Conservation (phyloP, 2,888 invertebrate species). For the Macroteleia sp. region DNA sequence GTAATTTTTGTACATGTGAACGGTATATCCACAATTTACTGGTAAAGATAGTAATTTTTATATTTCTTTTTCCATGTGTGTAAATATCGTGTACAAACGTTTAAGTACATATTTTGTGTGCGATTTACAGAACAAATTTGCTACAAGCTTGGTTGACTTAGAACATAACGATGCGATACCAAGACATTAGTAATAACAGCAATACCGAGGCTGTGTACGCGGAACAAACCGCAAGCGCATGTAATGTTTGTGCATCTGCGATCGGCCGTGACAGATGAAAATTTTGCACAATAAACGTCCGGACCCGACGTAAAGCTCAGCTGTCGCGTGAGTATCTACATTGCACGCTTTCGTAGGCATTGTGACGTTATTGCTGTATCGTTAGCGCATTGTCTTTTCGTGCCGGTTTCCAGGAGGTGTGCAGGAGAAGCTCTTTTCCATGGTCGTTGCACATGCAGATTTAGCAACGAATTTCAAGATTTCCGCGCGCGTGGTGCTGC, state of each 20-base stretch:
- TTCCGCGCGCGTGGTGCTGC: conserved; percentile 54
- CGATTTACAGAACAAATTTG: conserved; percentile 36
- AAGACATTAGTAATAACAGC: conserved; percentile 54
- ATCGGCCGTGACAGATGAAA: conserved; percentile 60
- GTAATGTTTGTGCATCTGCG: conserved; percentile 36
- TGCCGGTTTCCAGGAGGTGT: too few relatives aligned
- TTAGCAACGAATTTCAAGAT: conserved; percentile 64
- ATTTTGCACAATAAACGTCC: conserved; percentile 63
- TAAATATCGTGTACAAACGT: too few relatives aligned
- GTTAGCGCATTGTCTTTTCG: conserved; percentile 54
- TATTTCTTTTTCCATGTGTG: too few relatives aligned
- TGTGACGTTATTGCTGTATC: conserved; percentile 38
- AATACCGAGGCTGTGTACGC: conserved; percentile 24
- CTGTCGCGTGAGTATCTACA: conserved; percentile 29
- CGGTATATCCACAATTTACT: too few relatives aligned
- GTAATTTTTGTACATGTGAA: too few relatives aligned
- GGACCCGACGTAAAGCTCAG: conserved; percentile 28
- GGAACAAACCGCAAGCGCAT: conserved; percentile 39
- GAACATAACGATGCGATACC: conserved; percentile 20
- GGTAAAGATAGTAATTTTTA: too few relatives aligned
- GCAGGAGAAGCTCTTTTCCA: conserved; percentile 7
- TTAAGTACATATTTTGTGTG: conserved; percentile 6
- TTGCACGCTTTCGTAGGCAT: conserved; percentile 29
- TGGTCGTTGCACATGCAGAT: conserved; percentile 59
- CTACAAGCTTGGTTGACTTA: conserved; percentile 1